Evolutionary conservation across 1,140 invertebrate genomes (phyloP).

Genomic region (Heliconius congener): DNA sequence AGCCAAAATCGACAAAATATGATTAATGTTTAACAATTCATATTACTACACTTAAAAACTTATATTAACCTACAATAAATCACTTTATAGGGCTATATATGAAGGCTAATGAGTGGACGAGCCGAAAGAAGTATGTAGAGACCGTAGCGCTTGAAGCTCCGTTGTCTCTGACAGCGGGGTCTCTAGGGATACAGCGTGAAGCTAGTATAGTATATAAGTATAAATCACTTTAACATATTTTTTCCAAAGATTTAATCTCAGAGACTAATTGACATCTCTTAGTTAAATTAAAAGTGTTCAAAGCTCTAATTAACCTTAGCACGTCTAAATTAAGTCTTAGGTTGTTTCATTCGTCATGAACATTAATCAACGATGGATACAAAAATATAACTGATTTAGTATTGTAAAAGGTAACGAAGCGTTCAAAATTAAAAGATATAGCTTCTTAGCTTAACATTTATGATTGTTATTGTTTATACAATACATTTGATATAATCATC

Average conservation of each 20-base stretch:
- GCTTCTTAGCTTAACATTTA: not conserved
- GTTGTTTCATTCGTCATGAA: not conserved
- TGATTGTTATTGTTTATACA: not conserved
- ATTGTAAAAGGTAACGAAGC: constrained; percentile 12
- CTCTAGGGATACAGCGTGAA: no score
- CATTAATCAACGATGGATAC: not conserved
- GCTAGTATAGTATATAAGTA: no score
- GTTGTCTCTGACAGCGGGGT: no score
- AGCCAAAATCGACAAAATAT: not conserved
- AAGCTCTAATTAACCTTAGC: constrained; percentile 1
- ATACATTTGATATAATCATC: not conserved
- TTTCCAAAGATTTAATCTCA: not conserved
- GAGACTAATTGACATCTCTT: not conserved
- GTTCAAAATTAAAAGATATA: not conserved
- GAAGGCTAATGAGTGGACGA: no score
- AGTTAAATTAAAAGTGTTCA: not conserved
- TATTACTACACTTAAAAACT: not conserved
- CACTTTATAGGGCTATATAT: not conserved
- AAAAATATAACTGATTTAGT: not conserved
- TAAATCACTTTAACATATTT: not conserved
- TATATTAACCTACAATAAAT: not conserved
- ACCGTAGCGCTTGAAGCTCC: no score
- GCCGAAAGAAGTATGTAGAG: no score
- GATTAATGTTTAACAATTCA: no score
- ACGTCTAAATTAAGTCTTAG: not conserved